phyloP scores from a whole-genome alignment of 2,888 invertebrate species.

The Anthrax anthrax region DNA sequence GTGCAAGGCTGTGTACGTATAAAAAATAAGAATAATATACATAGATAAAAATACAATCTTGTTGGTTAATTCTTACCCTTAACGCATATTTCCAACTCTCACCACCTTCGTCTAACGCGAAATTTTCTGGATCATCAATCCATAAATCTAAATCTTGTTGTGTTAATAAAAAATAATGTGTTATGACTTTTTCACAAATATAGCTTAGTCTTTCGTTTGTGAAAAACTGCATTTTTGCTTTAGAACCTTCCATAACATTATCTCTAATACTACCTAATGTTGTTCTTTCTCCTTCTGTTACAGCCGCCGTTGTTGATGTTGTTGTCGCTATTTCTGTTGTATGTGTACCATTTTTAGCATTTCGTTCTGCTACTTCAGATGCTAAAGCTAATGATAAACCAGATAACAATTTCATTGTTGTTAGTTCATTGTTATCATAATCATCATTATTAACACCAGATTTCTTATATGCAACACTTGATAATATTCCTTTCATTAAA shows the following conservation, averaged over 20 bases:
- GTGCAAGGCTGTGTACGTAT: conserved; percentile 55
- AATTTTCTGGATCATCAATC: conserved; percentile 84
- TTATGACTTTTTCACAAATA: conserved; percentile 71
- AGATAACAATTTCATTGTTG: too few relatives aligned
- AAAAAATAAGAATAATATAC: neutral
- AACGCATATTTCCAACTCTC: conserved; percentile 91
- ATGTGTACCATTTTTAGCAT: neutral
- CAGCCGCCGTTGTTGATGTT: neutral
- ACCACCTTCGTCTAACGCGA: conserved; percentile 74
- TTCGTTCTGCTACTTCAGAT: conserved; percentile 4
- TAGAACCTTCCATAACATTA: conserved; percentile 42
- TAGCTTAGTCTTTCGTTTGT: conserved; percentile 59
- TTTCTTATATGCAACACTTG: conserved; percentile 56
- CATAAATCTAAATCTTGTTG: conserved; percentile 71
- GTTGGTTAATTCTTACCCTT: conserved; percentile 42
- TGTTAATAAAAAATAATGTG: conserved; percentile 75
- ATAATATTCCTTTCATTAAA: conserved; percentile 69
- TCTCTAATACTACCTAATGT: conserved; percentile 28
- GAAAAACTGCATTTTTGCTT: conserved; percentile 54
- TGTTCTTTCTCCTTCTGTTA: conserved; percentile 9
- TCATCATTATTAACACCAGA: conserved; percentile 10
- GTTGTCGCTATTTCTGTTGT: neutral
- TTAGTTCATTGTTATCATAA: conserved; percentile 28
- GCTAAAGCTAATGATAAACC: too few relatives aligned
- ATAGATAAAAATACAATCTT: neutral